A percentile compares a stretch with the other conserved stretches of the same genome.
Conservation (phyloP, 2,113 vertebrate genomes). For the Cololabis saira region DNA sequence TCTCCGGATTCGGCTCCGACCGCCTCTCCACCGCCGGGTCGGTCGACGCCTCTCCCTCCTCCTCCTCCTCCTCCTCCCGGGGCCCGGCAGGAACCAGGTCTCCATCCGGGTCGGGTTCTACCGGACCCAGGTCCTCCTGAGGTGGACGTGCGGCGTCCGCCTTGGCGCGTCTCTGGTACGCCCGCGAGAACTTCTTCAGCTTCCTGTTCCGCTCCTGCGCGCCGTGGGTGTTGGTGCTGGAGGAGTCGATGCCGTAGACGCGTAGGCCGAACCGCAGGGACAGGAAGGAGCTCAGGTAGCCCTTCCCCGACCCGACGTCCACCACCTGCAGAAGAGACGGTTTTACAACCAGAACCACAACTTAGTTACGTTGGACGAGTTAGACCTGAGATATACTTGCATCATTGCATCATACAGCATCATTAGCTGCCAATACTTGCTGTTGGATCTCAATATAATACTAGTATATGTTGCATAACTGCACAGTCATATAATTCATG, state of each 20-base stretch:
- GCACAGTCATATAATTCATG: too few species aligned
- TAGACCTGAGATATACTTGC: too few species aligned
- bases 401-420: too few species aligned
- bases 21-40: not conserved
- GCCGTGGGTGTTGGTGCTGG: constrained; percentile 89
- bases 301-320: constrained; percentile 96
- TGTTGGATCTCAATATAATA: too few species aligned
- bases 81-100: not conserved
- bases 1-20: constrained; percentile 56
- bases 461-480: too few species aligned
- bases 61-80: constrained; percentile 26
- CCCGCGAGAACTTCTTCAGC: constrained; percentile 91
- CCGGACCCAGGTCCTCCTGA: constrained; percentile 7
- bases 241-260: constrained; percentile 97
- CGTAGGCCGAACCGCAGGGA: constrained; percentile 90
- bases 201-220: constrained; percentile 95
- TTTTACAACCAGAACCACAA: not conserved
- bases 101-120: not conserved
- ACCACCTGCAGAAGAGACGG: constrained; percentile 83
- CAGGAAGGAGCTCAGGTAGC: constrained; percentile 95
- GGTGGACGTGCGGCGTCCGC: not conserved
- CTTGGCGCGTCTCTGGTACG: constrained; percentile 76
- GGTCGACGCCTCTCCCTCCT: constrained; percentile 23
- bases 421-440: too few species aligned
- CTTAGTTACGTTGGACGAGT: too few species aligned